Evolutionary conservation across 2,113 vertebrate genomes (phyloP).

Genomic region (Dermatemys mawii): DNA sequence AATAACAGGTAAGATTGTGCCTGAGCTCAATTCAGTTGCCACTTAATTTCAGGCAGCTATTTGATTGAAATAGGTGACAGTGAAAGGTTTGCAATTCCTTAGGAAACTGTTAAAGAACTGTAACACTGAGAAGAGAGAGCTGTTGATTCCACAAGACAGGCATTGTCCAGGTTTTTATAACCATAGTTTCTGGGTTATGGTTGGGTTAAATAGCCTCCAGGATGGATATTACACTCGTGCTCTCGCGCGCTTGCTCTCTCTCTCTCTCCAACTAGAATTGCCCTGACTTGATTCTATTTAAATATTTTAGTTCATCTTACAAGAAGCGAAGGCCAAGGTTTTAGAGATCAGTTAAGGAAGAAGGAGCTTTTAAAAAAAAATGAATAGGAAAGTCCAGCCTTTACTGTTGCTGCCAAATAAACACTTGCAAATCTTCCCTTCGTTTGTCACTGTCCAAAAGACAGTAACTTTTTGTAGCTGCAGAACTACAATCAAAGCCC

Average conservation of each 20-base stretch:
- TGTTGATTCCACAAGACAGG: neutral
- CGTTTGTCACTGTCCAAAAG: neutral
- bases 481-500: neutral
- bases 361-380: neutral
- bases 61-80: neutral
- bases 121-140: neutral
- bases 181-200: neutral
- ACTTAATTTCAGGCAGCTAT: neutral
- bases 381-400: neutral
- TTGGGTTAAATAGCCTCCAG: neutral
- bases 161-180: neutral
- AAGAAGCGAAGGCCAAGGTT: neutral
- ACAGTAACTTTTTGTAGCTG: neutral
- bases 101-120: neutral
- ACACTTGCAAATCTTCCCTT: neutral
- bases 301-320: neutral
- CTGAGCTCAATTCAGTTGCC: neutral
- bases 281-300: neutral
- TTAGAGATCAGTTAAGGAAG: neutral
- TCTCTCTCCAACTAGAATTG: fast-evolving
- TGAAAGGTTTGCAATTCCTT: neutral
- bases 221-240: too few relatives aligned
- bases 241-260: too few relatives aligned
- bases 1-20: neutral
- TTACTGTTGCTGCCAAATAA: neutral